These are phyloP conservation scores for Pseudochirops cupreus DNA, from an alignment of 2,797 vertebrate species.

Conservation along the genomic window DNA sequence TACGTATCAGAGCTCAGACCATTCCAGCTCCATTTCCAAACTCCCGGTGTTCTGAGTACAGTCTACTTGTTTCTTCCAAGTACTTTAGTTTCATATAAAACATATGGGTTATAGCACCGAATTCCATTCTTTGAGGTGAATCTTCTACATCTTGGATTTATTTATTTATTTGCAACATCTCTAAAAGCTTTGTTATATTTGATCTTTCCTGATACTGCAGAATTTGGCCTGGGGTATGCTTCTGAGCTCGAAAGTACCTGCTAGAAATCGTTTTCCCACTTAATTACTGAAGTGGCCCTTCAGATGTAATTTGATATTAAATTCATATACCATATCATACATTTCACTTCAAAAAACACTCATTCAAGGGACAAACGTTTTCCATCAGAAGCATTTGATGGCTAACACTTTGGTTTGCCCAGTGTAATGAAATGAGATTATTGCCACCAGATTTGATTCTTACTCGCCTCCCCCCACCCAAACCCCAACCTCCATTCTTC, in stretches of 20 bases:
- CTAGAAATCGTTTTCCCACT: slow-evolving; percentile 75
- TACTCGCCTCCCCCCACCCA: background rate
- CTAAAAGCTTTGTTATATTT: slow-evolving; percentile 55
- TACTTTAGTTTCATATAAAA: background rate
- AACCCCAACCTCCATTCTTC: slow-evolving; percentile 13
- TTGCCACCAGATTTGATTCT: slow-evolving; percentile 66
- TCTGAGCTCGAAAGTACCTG: slow-evolving; percentile 67
- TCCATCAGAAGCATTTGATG: slow-evolving; percentile 66
- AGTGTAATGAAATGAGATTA: slow-evolving; percentile 75
- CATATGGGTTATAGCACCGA: background rate
- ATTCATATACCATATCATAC: slow-evolving; percentile 69
- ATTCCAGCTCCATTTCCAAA: background rate
- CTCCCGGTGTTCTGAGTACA: background rate
- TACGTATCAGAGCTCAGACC: background rate
- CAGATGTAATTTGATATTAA: slow-evolving; percentile 72
- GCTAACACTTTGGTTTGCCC: slow-evolving; percentile 65
- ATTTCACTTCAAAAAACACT: slow-evolving; percentile 76
- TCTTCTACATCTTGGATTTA: slow-evolving; percentile 15
- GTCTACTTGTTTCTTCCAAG: background rate
- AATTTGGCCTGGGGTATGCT: slow-evolving; percentile 71
- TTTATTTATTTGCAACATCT: background rate
- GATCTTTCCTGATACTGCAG: slow-evolving; percentile 48
- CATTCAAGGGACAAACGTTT: slow-evolving; percentile 45
- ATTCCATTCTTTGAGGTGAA: background rate
- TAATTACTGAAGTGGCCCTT: slow-evolving; percentile 73